Evolutionary conservation across 2,113 vertebrate genomes (phyloP).

Genomic region (Boulengeromyrus knoepffleri): DNA sequence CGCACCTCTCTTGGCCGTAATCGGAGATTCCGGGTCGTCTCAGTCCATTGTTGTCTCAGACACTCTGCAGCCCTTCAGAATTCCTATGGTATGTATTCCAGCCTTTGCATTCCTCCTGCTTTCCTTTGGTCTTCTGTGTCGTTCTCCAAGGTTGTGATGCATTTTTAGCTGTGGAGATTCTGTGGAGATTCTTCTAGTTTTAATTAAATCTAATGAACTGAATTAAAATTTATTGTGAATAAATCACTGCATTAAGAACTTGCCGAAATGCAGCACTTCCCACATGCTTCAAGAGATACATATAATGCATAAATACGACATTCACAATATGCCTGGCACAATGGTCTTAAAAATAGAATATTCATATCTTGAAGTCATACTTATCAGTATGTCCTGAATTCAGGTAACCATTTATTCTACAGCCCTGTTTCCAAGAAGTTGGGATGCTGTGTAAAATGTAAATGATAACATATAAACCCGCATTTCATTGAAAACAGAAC

Average conservation of each 20-base stretch:
- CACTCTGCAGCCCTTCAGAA: constrained; percentile 55
- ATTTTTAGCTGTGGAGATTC: not conserved
- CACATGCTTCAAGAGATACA: not conserved
- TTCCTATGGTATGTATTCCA: constrained; percentile 25
- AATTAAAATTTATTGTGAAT: not conserved
- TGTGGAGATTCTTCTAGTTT: not conserved
- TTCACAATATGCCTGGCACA: not conserved
- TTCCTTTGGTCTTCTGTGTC: not conserved
- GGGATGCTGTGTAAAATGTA: too few species aligned
- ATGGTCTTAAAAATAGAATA: not conserved
- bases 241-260: not conserved
- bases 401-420: not conserved
- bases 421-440: too few species aligned
- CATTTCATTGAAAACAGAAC: too few species aligned
- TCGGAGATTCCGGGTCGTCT: constrained; percentile 63
- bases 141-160: not conserved
- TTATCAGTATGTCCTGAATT: not conserved
- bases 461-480: too few species aligned
- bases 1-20: constrained; percentile 48
- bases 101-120: not conserved
- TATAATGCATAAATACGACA: not conserved
- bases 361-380: not conserved
- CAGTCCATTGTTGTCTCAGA: constrained; percentile 61
- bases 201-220: not conserved
- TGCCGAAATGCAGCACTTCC: not conserved